These are phyloP conservation scores for Agapostemon virescens DNA, from an alignment of 2,888 invertebrate genomes.

Conservation along the genomic window DNA sequence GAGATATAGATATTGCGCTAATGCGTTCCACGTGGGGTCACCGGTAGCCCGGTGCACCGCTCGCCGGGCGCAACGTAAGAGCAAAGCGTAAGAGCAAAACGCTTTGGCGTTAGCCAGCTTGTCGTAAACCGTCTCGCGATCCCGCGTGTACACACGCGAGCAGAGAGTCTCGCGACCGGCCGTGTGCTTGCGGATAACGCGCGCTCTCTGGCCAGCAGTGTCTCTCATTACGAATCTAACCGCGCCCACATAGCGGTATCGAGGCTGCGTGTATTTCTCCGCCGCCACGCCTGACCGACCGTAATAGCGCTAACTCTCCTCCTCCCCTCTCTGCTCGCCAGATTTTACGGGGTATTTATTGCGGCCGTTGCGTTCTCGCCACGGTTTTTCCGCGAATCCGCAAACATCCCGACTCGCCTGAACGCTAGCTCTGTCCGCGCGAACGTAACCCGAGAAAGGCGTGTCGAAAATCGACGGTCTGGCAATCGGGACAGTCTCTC, in stretches of 20 bases:
- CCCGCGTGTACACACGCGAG: conserved; percentile 23
- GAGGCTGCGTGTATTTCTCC: conserved; percentile 67
- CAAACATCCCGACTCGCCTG: conserved; percentile 21
- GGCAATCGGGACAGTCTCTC: too few species aligned
- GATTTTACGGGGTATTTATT: conserved; percentile 56
- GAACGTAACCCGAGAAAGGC: conserved; percentile 57
- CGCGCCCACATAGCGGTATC: conserved; percentile 78
- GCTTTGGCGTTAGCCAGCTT: too few species aligned
- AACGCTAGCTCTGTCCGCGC: conserved; percentile 38
- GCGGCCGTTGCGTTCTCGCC: conserved; percentile 44
- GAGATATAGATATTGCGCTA: conserved; percentile 63
- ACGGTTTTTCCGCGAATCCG: conserved; percentile 52
- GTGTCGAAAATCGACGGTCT: conserved; percentile 51
- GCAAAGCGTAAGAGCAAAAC: too few species aligned
- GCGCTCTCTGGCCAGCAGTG: conserved; percentile 57
- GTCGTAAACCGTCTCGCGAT: conserved; percentile 44
- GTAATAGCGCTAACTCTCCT: conserved; percentile 54
- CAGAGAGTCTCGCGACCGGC: too few species aligned
- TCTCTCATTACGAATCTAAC: conserved; percentile 74
- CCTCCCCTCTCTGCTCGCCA: not conserved
- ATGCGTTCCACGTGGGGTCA: conserved; percentile 69
- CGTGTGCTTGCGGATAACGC: conserved; percentile 27
- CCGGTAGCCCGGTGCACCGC: conserved; percentile 65
- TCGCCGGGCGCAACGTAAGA: too few species aligned
- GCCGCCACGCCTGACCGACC: conserved; percentile 67